Conservation (phyloP, 2,113 vertebrate genomes). For the Turdus rufiventris region DNA sequence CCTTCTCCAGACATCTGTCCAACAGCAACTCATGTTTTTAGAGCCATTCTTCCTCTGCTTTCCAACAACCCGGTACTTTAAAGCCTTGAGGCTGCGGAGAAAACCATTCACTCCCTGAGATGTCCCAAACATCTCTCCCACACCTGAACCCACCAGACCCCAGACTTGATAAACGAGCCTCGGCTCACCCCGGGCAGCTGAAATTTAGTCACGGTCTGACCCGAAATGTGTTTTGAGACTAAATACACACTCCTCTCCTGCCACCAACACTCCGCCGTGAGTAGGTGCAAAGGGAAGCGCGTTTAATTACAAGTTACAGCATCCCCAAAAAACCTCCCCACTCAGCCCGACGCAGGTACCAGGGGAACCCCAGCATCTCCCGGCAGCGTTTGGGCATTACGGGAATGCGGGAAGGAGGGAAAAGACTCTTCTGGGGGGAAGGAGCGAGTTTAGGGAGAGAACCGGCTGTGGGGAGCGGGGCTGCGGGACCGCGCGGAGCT, state of each 20-base stretch:
- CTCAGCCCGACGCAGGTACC: too few species aligned
- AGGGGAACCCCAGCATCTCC: fast-evolving
- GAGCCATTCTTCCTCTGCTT: not conserved
- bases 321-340: not conserved
- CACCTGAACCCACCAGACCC: not conserved
- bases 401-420: too few species aligned
- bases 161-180: not conserved
- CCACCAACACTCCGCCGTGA: not conserved
- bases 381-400: fast-evolving
- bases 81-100: not conserved
- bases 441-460: too few species aligned
- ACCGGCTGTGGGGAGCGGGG: fast-evolving
- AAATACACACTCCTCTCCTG: not conserved
- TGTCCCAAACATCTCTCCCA: not conserved
- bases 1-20: not conserved
- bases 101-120: not conserved
- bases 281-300: not conserved
- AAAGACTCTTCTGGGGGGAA: not conserved
- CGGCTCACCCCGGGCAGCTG: not conserved
- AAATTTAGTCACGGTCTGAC: not conserved
- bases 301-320: not conserved
- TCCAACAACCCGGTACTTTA: not conserved
- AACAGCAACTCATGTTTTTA: not conserved
- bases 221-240: not conserved
- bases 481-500: not conserved